Evolutionary conservation across 2,113 vertebrate species (phyloP).

Genomic region (Chloropsis hardwickii): DNA sequence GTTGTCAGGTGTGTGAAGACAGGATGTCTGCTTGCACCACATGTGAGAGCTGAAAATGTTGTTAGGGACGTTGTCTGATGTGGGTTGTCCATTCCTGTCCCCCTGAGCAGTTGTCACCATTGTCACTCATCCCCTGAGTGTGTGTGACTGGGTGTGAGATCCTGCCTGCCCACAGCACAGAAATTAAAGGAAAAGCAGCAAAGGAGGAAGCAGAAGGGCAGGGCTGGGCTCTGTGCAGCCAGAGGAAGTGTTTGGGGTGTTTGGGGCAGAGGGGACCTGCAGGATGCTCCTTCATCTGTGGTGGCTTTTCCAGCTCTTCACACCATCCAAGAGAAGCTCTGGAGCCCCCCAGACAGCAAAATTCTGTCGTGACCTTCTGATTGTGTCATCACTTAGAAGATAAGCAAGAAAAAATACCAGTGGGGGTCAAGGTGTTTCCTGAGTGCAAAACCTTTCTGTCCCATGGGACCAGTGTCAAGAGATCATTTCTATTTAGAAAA

Average conservation of each 20-base stretch:
- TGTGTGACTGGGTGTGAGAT: background rate
- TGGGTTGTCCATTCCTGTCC: background rate
- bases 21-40: background rate
- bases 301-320: background rate
- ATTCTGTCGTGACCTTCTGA: background rate
- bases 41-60: background rate
- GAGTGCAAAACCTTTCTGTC: background rate
- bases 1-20: background rate
- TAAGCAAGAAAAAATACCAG: background rate
- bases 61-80: background rate
- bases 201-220: background rate
- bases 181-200: background rate
- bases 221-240: background rate
- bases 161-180: background rate
- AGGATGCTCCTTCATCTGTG: background rate
- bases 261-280: background rate
- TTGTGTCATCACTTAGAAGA: background rate
- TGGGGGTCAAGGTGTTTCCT: background rate
- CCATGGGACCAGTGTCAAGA: background rate
- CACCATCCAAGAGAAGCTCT: background rate
- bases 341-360: background rate
- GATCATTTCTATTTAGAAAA: background rate
- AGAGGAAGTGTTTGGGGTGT: background rate
- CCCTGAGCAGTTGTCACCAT: background rate
- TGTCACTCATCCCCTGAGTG: background rate